Evolutionary conservation across 2,888 invertebrate genomes (phyloP), one percentile per base, ranked within the genome.

Genomic region (Hyposoter dolosus): DNA sequence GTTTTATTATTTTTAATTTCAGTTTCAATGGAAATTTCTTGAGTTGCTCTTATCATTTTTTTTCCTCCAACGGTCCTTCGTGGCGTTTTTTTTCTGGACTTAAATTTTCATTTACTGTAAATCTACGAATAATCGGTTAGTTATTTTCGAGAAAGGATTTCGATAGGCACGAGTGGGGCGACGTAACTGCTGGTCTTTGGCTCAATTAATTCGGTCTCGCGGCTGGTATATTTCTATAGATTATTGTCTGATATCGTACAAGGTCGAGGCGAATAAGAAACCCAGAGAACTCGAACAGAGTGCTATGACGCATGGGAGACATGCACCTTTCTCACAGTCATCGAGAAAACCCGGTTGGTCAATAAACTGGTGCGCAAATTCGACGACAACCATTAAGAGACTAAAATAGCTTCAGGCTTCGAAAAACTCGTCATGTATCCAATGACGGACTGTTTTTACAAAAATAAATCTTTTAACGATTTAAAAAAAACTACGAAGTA

Each of bases 271-370:
- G 40, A 68, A 47, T 75, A 63, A 78, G 19, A 28, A 60, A 45
- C 50, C 43, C 23, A 60, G 47, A 35, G 53, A 50, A 74, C 19
- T 68, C 12, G 19, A 82, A 60, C 32, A 63, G 53, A 82, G 50
- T 23, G 50, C 50, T 69, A 82, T 85, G 82, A 85, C 82, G 81
- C 84, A 68, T 78, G 74, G 81, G 53, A 72, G 68, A 80, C 75
- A 53, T 40, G 71, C 65, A 72, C 19, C 65, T 81, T 60, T 76
- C 65, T 50, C n/a, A 72, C 32, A 65, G 71, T 71, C 76, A 65
- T 81, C 66, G 19, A 45, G 65, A 43, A 53, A n/a, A 69, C 65
- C 35, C n/a, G 19, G 19, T 69, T 32, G 23, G 65, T 43, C 69
- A 47, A 81, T 40, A 75, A 80, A 71, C 75, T 76, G 76, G 72